phyloP scores from a whole-genome alignment of 92 coral and sea anemone species.

The Pocillopora meandrina region DNA sequence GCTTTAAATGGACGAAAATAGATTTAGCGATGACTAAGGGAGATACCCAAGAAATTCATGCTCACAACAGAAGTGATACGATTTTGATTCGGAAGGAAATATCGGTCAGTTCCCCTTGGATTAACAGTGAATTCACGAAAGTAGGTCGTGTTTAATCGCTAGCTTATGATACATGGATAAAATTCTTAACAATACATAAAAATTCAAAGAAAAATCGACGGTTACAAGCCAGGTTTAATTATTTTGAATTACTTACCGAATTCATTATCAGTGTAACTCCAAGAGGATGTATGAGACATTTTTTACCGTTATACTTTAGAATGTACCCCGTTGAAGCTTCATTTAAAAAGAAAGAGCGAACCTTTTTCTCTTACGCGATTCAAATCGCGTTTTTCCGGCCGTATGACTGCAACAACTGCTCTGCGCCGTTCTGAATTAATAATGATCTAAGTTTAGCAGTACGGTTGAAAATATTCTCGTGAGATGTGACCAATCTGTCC shows the following conservation, averaged over 20 bases:
- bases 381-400: background rate
- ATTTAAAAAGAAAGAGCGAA: background rate
- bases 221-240: background rate
- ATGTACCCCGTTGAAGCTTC: background rate
- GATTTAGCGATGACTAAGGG: too few relatives aligned
- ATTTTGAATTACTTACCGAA: slow-evolving; percentile 59
- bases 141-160: too few relatives aligned
- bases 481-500: slow-evolving; percentile 23
- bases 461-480: background rate
- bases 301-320: background rate
- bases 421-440: slow-evolving; percentile 26
- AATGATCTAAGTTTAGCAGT: slow-evolving; percentile 22
- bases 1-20: too few relatives aligned
- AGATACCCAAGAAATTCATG: too few relatives aligned
- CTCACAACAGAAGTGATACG: too few relatives aligned
- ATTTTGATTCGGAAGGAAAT: too few relatives aligned
- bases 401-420: background rate
- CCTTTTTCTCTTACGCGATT: background rate
- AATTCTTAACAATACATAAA: background rate
- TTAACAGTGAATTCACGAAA: background rate
- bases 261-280: slow-evolving; percentile 74
- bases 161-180: background rate
- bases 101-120: background rate
- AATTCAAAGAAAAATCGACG: background rate
- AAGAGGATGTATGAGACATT: slow-evolving; percentile 54